These are phyloP conservation scores for Myiozetetes cayanensis DNA, from an alignment of 2,113 vertebrate genomes.

Conservation along the genomic window DNA sequence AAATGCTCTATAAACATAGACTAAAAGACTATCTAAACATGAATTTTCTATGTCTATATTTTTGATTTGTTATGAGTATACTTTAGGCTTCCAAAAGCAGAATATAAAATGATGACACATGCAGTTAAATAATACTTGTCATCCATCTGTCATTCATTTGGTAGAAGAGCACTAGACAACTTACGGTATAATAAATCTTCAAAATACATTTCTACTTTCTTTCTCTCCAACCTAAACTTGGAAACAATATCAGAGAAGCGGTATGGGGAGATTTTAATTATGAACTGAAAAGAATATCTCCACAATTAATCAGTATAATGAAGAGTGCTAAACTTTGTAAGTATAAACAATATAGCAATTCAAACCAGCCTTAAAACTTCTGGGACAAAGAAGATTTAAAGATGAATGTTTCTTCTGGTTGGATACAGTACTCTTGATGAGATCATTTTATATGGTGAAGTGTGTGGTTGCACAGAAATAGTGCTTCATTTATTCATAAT, in stretches of 20 bases:
- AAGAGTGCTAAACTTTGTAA: background rate
- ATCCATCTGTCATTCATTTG: background rate
- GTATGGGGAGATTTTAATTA: conserved; percentile 4
- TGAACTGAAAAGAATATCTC: background rate
- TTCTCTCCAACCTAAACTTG: background rate
- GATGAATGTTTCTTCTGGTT: background rate
- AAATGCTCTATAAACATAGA: conserved; percentile 48
- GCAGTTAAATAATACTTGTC: background rate
- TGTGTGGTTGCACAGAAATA: background rate
- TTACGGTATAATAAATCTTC: background rate
- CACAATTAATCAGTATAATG: background rate
- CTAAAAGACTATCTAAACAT: conserved; percentile 24
- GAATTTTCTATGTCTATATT: conserved; percentile 46
- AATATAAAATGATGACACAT: conserved; percentile 27
- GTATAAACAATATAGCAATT: background rate
- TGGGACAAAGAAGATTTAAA: background rate
- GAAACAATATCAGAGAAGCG: background rate
- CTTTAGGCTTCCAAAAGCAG: conserved; percentile 17
- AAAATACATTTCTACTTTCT: background rate
- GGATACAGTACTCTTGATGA: background rate
- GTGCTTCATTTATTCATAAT: background rate
- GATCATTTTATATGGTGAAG: background rate
- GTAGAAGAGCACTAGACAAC: background rate
- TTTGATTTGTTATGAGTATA: conserved; percentile 55
- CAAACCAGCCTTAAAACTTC: conserved; percentile 2